Conservation (phyloP, 1,140 invertebrate genomes). For the Pseudomyrmex flavicornis region DNA sequence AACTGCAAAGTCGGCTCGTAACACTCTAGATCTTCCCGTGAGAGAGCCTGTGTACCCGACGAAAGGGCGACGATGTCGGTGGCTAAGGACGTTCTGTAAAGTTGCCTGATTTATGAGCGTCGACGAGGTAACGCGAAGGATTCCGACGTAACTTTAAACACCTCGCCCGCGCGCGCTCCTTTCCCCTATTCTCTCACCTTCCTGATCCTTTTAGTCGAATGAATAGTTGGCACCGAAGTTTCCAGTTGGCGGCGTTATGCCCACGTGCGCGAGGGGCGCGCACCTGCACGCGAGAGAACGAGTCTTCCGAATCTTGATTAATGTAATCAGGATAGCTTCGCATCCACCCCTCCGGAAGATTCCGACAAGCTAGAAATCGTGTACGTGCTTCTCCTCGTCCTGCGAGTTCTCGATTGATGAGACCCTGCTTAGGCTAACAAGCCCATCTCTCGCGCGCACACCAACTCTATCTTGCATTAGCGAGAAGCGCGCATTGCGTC, state of each 20-base stretch:
- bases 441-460: neutral
- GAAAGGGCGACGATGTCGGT: conserved; percentile 60
- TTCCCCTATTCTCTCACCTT: neutral
- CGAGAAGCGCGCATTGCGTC: neutral
- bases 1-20: conserved; percentile 64
- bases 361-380: conserved; percentile 1
- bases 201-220: conserved; percentile 59
- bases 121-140: conserved; percentile 74
- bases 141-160: conserved; percentile 77
- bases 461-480: neutral
- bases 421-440: neutral
- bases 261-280: conserved; percentile 38
- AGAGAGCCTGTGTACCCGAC: conserved; percentile 53
- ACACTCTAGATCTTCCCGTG: conserved; percentile 33
- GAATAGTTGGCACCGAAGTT: conserved; percentile 74
- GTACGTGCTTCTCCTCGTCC: neutral
- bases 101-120: conserved; percentile 76
- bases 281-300: conserved; percentile 61
- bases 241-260: conserved; percentile 69
- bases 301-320: conserved; percentile 72
- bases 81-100: conserved; percentile 72
- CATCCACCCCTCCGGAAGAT: neutral
- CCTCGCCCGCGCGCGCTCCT: conserved; percentile 1
- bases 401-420: conserved; percentile 25
- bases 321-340: conserved; percentile 53